phyloP scores from a whole-genome alignment of 92 coral and sea anemone species.

The Porites cylindrica region DNA sequence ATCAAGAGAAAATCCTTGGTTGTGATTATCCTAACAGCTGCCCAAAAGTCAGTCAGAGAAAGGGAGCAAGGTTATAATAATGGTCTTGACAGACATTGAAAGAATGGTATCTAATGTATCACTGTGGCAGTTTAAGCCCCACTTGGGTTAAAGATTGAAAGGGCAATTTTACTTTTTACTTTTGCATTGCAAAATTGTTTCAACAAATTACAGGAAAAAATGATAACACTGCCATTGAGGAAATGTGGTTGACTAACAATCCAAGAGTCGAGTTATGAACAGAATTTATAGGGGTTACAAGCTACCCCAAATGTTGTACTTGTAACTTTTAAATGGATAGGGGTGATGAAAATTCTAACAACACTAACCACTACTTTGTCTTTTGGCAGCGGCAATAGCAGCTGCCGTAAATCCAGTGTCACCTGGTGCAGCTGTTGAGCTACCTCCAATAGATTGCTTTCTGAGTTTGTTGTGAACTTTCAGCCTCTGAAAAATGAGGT shows the following conservation, averaged over 20 bases:
- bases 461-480: conserved; percentile 90
- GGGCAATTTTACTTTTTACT: too few relatives aligned
- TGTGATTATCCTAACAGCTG: neutral
- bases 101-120: too few relatives aligned
- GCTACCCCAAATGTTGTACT: too few relatives aligned
- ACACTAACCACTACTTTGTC: conserved; percentile 73
- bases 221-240: neutral
- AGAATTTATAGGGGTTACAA: neutral
- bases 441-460: conserved; percentile 60
- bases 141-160: too few relatives aligned
- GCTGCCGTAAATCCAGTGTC: conserved; percentile 98
- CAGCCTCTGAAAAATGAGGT: conserved; percentile 63
- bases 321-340: too few relatives aligned
- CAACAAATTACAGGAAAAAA: too few relatives aligned
- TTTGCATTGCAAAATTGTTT: too few relatives aligned
- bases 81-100: too few relatives aligned
- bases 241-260: neutral
- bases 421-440: conserved; percentile 78
- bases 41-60: too few relatives aligned
- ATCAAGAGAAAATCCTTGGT: neutral
- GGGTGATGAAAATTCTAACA: too few relatives aligned
- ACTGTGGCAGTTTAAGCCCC: too few relatives aligned
- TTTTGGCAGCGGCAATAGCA: conserved; percentile 91
- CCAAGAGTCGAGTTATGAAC: neutral
- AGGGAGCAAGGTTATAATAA: too few relatives aligned